Percentiles rank a stretch among this genome's conserved stretches.
Conservation (phyloP, 2,113 vertebrate genomes). For the Ranitomeya variabilis region DNA sequence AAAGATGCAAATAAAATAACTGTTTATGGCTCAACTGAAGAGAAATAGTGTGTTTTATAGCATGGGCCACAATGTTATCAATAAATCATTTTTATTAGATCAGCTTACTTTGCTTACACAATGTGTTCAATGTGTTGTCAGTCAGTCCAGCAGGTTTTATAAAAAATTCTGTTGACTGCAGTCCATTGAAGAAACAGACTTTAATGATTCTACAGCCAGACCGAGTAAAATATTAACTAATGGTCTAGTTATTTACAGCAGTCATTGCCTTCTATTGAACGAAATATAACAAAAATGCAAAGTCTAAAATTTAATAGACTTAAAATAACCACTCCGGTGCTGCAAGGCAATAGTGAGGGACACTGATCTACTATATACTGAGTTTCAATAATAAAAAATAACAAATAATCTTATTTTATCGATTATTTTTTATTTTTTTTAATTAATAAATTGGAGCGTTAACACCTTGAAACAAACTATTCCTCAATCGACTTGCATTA, state of each 20-base stretch:
- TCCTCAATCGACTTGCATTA: too few relatives aligned
- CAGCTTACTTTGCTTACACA: background rate
- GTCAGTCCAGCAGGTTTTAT: background rate
- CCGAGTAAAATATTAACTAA: constrained; percentile 2
- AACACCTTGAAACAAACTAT: too few relatives aligned
- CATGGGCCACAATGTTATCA: background rate
- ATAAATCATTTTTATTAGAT: background rate
- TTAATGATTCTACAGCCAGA: background rate
- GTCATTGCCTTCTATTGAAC: background rate
- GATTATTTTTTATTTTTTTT: too few relatives aligned
- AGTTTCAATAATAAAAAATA: too few relatives aligned
- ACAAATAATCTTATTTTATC: too few relatives aligned
- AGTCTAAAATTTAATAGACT: background rate
- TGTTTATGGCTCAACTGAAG: background rate
- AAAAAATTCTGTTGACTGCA: background rate
- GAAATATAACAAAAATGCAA: background rate
- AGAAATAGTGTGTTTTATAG: background rate
- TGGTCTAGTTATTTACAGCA: background rate
- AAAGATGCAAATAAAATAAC: background rate
- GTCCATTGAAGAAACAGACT: background rate
- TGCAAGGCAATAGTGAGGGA: too few relatives aligned
- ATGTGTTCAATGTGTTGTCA: background rate
- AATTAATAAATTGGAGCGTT: too few relatives aligned
- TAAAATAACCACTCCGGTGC: background rate
- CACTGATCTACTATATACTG: too few relatives aligned